A percentile compares a stretch with the other conserved stretches of the same genome.
These are phyloP conservation scores for Larimichthys polyactis DNA, from an alignment of 2,113 vertebrate species.

Conservation along the genomic window DNA sequence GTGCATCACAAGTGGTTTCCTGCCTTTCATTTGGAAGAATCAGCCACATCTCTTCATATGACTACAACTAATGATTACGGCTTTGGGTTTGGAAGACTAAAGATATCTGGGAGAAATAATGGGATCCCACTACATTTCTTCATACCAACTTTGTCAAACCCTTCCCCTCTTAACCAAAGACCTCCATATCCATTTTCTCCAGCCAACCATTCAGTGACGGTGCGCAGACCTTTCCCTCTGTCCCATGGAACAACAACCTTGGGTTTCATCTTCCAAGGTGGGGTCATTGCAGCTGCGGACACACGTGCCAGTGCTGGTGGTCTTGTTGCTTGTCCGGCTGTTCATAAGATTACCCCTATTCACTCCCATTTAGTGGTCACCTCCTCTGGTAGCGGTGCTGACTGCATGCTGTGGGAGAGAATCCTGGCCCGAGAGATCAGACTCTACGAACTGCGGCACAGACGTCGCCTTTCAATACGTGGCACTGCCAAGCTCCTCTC, in stretches of 20 bases:
- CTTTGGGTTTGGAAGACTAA: background rate
- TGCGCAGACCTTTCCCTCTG: conserved; percentile 74
- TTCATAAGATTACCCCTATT: conserved; percentile 85
- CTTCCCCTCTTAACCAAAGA: background rate
- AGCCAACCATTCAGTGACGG: conserved; percentile 32
- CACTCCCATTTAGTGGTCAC: conserved; percentile 87
- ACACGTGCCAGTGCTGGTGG: conserved; percentile 86
- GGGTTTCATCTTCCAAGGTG: conserved; percentile 86
- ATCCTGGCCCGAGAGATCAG: conserved; percentile 84
- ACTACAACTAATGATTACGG: conserved; percentile 27
- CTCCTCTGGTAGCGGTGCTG: conserved; percentile 87
- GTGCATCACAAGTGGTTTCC: conserved; percentile 34
- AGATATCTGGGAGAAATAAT: conserved; percentile 14
- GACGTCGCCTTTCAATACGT: conserved; percentile 80
- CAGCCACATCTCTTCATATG: conserved; percentile 10
- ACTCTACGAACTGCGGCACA: conserved; percentile 84
- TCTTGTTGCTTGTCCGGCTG: conserved; percentile 83
- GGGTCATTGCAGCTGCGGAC: conserved; percentile 88
- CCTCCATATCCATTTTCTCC: background rate
- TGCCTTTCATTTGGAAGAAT: conserved; percentile 41
- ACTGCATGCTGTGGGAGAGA: conserved; percentile 86
- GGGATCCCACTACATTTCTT: conserved; percentile 56
- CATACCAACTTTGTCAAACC: conserved; percentile 34
- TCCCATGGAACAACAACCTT: conserved; percentile 89
- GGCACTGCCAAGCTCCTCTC: conserved; percentile 87